phyloP scores from a whole-genome alignment of 2,888 invertebrate genomes.

The Orthosia cruda region DNA sequence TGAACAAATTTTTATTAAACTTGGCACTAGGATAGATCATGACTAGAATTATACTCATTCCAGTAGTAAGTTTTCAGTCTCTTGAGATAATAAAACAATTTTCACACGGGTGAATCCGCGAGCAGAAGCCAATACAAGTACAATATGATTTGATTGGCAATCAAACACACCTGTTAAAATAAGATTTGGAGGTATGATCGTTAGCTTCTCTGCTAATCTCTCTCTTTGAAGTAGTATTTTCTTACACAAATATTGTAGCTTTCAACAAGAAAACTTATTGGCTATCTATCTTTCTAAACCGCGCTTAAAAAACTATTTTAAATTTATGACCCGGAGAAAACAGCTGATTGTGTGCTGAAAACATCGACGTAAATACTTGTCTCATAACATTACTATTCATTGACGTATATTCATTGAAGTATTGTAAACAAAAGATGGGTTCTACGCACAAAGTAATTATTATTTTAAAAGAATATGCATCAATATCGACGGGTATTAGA shows the following conservation, averaged over 20 bases:
- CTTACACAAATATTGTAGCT: neutral
- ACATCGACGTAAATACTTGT: neutral
- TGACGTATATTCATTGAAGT: conserved; percentile 11
- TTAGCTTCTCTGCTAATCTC: neutral
- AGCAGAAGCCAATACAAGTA: too few relatives aligned
- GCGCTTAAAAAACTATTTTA: too few relatives aligned
- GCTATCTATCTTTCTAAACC: neutral
- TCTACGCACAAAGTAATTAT: conserved; percentile 17
- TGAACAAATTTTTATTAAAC: too few relatives aligned
- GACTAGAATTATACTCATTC: too few relatives aligned
- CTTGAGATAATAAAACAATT: too few relatives aligned
- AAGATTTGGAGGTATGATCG: neutral
- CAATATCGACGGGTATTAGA: neutral
- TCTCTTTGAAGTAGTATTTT: neutral
- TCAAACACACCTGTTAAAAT: neutral
- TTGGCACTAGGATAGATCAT: too few relatives aligned
- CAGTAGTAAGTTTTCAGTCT: too few relatives aligned
- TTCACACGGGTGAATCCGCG: too few relatives aligned
- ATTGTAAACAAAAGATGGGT: neutral
- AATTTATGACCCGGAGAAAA: neutral
- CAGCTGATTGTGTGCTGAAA: conserved; percentile 17
- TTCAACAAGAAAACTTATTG: too few relatives aligned
- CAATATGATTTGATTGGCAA: neutral
- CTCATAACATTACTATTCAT: neutral
- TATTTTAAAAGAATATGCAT: conserved; percentile 4